Conservation (phyloP, 1,140 invertebrate species). For the Eueides isabella region DNA sequence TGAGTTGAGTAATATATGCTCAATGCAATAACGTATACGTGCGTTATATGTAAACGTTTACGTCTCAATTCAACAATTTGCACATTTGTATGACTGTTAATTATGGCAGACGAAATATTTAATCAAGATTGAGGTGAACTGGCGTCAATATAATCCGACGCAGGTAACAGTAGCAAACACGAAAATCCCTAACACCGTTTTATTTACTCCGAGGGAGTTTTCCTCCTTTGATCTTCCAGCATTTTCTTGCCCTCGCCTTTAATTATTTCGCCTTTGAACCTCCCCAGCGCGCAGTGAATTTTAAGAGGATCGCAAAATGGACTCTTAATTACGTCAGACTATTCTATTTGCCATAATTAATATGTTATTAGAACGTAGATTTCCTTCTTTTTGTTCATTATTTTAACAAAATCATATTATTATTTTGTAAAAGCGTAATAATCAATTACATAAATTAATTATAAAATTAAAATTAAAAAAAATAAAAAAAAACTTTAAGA, state of each 20-base stretch:
- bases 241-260: constrained; percentile 73
- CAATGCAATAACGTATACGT: not conserved
- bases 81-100: constrained; percentile 5
- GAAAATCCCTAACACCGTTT: constrained; percentile 65
- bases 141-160: constrained; percentile 35
- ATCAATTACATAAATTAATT: not conserved
- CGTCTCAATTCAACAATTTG: not conserved
- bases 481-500: too few species aligned
- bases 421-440: not conserved
- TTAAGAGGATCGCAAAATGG: constrained; percentile 76
- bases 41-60: too few species aligned
- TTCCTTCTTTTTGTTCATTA: not conserved
- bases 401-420: not conserved
- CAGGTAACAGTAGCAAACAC: constrained; percentile 58
- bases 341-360: constrained; percentile 76
- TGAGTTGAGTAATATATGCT: not conserved
- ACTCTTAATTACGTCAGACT: constrained; percentile 73
- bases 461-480: not conserved
- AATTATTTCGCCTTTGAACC: constrained; percentile 78
- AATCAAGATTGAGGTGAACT: constrained; percentile 36
- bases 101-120: constrained; percentile 28
- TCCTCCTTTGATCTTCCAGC: constrained; percentile 71
- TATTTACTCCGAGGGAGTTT: constrained; percentile 68
- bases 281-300: constrained; percentile 71
- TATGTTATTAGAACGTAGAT: constrained; percentile 46